phyloP scores from a whole-genome alignment of 2,113 vertebrate genomes.

The Pseudorhombus dupliciocellatus region DNA sequence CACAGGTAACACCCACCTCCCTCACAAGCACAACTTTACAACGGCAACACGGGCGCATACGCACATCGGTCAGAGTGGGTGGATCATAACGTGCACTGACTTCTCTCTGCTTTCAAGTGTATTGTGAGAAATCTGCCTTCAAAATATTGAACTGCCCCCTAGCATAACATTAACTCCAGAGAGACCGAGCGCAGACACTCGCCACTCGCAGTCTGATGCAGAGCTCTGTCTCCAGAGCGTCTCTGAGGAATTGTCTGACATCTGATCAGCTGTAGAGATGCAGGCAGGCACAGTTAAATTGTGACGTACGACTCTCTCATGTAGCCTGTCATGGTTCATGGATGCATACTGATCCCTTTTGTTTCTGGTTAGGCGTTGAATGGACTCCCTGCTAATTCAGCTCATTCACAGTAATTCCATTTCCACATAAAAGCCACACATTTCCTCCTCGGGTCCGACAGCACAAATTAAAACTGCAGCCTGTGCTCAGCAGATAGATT shows the following conservation, averaged over 20 bases:
- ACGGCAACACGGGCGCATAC: background rate
- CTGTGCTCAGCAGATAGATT: background rate
- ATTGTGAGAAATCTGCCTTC: background rate
- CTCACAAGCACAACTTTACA: background rate
- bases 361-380: conserved; percentile 2
- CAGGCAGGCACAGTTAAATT: conserved; percentile 19
- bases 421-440: background rate
- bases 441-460: background rate
- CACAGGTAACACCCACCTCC: conserved; percentile 82
- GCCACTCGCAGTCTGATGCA: conserved; percentile 18
- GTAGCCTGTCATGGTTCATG: conserved; percentile 24
- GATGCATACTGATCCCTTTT: conserved; percentile 12
- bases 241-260: conserved; percentile 58
- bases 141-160: background rate
- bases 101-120: background rate
- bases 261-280: conserved; percentile 47
- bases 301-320: conserved; percentile 16
- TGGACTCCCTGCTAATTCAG: background rate
- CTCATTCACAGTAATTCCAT: conserved; percentile 28
- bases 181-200: background rate
- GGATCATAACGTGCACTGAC: too few relatives aligned
- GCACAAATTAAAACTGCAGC: background rate
- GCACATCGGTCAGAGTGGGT: background rate
- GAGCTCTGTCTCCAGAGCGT: conserved; percentile 45
- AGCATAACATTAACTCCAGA: too few relatives aligned